Conservation (phyloP, 2,888 invertebrate genomes). For the Pilophorus perplexus region DNA sequence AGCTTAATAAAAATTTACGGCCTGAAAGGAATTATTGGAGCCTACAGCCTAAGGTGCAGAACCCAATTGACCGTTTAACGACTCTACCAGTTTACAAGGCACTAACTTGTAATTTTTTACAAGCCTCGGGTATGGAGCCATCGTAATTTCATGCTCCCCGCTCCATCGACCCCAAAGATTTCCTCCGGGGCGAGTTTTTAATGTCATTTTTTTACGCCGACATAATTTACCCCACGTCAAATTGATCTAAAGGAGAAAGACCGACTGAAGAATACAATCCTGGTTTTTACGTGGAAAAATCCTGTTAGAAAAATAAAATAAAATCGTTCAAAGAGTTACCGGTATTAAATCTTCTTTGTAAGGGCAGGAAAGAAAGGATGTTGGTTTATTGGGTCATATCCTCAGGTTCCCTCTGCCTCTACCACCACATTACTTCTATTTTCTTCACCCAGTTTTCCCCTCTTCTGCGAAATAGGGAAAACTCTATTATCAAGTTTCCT, state of each 20-base stretch:
- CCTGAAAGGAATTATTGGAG: constrained; percentile 9
- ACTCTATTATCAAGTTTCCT: constrained; percentile 12
- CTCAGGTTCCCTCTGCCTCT: not conserved
- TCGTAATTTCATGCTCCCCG: no score
- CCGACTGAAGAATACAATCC: not conserved
- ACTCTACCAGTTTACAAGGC: constrained; percentile 12
- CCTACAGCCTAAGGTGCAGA: not conserved
- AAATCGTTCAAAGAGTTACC: constrained; percentile 11
- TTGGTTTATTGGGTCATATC: constrained; percentile 14
- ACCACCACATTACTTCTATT: not conserved
- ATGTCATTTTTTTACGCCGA: constrained; percentile 3
- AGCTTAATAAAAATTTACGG: no score
- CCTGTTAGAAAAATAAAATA: not conserved
- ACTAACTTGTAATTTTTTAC: constrained; percentile 12
- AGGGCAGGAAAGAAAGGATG: not conserved
- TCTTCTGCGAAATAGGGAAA: constrained; percentile 7
- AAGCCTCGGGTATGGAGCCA: no score
- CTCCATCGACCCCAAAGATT: not conserved
- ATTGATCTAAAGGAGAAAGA: not conserved
- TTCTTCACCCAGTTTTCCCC: not conserved
- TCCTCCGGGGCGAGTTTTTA: not conserved
- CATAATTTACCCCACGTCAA: not conserved
- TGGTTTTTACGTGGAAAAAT: no score
- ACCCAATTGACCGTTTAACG: constrained; percentile 14
- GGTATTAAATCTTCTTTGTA: constrained; percentile 8